Evolutionary conservation across 2,888 invertebrate genomes (phyloP).

Genomic region (Timandra comae): DNA sequence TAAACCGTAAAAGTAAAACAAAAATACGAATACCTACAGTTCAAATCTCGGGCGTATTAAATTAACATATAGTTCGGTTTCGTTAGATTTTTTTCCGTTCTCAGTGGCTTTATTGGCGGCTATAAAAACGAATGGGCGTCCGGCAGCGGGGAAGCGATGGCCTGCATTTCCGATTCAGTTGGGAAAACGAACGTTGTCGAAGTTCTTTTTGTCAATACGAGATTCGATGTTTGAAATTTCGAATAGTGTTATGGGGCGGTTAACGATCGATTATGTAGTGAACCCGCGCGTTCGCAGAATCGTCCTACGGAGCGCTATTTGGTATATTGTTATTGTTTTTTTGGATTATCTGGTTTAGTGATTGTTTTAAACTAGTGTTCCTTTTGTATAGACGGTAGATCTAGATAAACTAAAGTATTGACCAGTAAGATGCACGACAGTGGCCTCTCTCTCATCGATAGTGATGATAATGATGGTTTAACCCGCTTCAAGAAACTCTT

Average conservation of each 20-base stretch:
- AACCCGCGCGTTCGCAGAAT: constrained; percentile 14
- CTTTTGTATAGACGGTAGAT: too few relatives aligned
- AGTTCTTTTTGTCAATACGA: constrained; percentile 27
- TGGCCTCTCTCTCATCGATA: too few relatives aligned
- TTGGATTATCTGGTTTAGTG: constrained; percentile 9
- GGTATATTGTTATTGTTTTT: not conserved
- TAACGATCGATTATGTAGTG: constrained; percentile 18
- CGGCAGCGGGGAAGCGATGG: constrained; percentile 35
- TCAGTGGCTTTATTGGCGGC: constrained; percentile 46
- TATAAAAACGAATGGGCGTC: constrained; percentile 54
- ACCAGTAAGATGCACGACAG: too few relatives aligned
- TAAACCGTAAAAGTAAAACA: constrained; percentile 7
- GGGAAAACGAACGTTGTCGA: constrained; percentile 31
- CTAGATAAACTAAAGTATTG: too few relatives aligned
- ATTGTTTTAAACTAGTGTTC: too few relatives aligned
- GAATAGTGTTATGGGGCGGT: constrained; percentile 27
- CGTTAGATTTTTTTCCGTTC: constrained; percentile 41
- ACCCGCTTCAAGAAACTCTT: too few relatives aligned
- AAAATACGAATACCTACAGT: constrained; percentile 11
- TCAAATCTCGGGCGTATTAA: constrained; percentile 31
- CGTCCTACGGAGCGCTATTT: constrained; percentile 11
- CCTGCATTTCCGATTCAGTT: constrained; percentile 25
- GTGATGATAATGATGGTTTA: too few relatives aligned
- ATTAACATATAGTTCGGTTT: constrained; percentile 51
- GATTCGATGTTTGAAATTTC: constrained; percentile 26